phyloP scores from a whole-genome alignment of 2,113 vertebrate species.

The Amphiprion percula region DNA sequence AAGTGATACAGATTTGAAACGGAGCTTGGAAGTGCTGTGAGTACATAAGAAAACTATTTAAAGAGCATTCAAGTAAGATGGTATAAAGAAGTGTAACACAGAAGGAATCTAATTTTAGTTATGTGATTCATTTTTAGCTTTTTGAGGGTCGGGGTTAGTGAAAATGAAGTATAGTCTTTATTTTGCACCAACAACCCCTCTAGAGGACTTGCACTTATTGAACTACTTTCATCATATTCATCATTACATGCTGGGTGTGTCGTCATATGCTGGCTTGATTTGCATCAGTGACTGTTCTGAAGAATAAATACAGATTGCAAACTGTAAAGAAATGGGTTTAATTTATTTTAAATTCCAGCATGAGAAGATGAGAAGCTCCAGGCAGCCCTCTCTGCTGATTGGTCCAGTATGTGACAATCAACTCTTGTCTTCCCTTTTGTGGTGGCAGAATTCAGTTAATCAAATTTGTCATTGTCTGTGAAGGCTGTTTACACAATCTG shows the following conservation, averaged over 20 bases:
- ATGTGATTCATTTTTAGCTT: neutral
- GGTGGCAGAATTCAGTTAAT: conserved; percentile 58
- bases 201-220: neutral
- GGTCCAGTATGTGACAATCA: conserved; percentile 33
- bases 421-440: neutral
- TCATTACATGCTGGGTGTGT: conserved; percentile 2
- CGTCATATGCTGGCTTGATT: conserved; percentile 11
- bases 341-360: conserved; percentile 29
- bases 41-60: neutral
- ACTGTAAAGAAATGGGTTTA: conserved; percentile 21
- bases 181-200: neutral
- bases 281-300: neutral
- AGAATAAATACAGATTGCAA: conserved; percentile 35
- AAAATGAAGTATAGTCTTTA: neutral
- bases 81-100: neutral
- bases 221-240: neutral
- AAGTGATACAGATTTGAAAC: neutral
- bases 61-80: neutral
- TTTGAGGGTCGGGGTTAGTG: neutral
- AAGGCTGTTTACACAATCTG: conserved; percentile 58
- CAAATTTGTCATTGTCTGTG: conserved; percentile 57
- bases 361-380: neutral
- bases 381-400: conserved; percentile 2
- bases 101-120: neutral
- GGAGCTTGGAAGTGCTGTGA: neutral